phyloP scores from a whole-genome alignment of 2,888 invertebrate genomes.

The Teinopalpus imperialis region DNA sequence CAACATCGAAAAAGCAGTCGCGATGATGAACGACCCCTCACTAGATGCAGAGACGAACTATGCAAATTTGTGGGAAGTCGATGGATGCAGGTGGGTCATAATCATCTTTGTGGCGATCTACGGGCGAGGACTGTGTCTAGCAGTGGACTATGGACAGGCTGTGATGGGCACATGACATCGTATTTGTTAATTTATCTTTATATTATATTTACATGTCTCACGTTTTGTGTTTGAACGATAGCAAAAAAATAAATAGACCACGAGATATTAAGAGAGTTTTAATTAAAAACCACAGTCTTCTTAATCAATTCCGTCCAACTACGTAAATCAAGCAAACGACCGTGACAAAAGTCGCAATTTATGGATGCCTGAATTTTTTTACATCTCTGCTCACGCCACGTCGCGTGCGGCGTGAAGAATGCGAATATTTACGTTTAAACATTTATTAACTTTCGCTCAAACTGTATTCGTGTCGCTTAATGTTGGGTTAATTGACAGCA shows the following conservation, averaged over 20 bases:
- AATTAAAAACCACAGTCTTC: neutral
- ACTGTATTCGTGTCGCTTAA: constrained; percentile 42
- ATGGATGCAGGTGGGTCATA: no score
- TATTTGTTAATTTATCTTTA: no score
- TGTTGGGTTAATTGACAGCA: constrained; percentile 33
- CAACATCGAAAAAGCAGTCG: no score
- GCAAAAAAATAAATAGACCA: neutral
- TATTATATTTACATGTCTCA: no score
- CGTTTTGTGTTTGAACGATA: no score
- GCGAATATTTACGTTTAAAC: constrained; percentile 43
- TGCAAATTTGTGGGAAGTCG: no score
- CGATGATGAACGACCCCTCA: no score
- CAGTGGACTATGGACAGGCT: no score
- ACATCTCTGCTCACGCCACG: constrained; percentile 45
- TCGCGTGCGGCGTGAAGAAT: constrained; percentile 56
- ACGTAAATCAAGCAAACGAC: constrained; percentile 25
- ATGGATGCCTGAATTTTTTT: constrained; percentile 43
- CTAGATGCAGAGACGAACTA: no score
- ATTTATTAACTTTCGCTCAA: constrained; percentile 32
- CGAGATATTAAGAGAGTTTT: neutral
- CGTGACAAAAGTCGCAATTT: constrained; percentile 28
- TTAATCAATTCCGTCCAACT: constrained; percentile 17
- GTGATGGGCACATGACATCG: no score
- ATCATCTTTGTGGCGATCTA: no score
- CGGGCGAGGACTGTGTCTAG: no score